A percentile compares a stretch with the other conserved stretches of the same genome.
Conservation (phyloP, 2,113 vertebrate genomes). For the Erythrolamprus reginae region DNA sequence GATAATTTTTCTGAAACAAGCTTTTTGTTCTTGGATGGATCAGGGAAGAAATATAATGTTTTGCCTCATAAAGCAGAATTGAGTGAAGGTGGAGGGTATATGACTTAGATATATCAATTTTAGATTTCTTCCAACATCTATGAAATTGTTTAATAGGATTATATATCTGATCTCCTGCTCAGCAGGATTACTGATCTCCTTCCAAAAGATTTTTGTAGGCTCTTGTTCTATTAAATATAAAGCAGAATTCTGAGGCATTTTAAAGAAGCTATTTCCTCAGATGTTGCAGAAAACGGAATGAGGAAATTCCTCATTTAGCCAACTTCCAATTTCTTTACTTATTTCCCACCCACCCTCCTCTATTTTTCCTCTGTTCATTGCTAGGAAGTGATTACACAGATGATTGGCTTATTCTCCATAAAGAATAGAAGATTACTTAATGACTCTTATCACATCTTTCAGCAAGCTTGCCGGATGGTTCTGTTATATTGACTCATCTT, state of each 20-base stretch:
- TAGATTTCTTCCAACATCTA: not conserved
- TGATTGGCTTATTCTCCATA: slow-evolving; percentile 30
- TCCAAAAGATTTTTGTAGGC: not conserved
- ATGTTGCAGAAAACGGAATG: slow-evolving; percentile 4
- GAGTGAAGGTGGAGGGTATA: not conserved
- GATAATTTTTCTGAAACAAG: not conserved
- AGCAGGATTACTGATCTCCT: not conserved
- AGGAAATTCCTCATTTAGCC: not conserved
- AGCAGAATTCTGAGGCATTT: not conserved
- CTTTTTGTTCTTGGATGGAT: not conserved
- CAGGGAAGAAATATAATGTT: not conserved
- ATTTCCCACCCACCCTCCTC: not conserved
- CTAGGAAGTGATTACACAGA: slow-evolving; percentile 16
- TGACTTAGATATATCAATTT: not conserved
- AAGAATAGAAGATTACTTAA: slow-evolving; percentile 30
- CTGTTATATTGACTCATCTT: slow-evolving; percentile 33
- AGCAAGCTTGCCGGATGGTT: slow-evolving; percentile 20
- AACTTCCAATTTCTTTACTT: not conserved
- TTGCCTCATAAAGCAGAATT: not conserved
- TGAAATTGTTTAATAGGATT: not conserved
- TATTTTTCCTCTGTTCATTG: not conserved
- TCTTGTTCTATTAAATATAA: not conserved
- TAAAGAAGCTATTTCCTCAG: not conserved
- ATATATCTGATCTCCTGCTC: not conserved
- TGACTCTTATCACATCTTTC: slow-evolving; percentile 25